Evolutionary conservation across 2,113 vertebrate species (phyloP).

Genomic region (Nothobranchius furzeri): DNA sequence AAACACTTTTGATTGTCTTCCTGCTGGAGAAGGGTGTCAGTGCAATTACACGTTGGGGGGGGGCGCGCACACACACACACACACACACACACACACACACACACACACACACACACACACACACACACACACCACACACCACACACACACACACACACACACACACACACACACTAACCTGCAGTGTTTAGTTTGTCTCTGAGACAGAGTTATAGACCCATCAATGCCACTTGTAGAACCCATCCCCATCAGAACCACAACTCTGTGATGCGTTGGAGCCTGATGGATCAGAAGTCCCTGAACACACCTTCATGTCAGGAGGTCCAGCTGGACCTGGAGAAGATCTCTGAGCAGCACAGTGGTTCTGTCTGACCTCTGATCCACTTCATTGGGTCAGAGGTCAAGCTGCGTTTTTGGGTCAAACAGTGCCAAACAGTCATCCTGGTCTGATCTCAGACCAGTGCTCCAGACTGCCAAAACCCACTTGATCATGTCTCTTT

Average conservation of each 20-base stretch:
- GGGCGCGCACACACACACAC: too few species aligned
- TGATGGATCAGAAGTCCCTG: background rate
- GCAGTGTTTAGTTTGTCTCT: too few species aligned
- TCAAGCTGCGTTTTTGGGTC: background rate
- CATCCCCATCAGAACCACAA: background rate
- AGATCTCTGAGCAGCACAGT: background rate
- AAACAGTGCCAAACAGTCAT: slow-evolving; percentile 72
- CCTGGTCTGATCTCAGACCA: slow-evolving; percentile 1
- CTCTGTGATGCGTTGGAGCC: background rate
- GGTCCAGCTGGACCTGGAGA: background rate
- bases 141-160: too few species aligned
- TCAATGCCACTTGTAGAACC: background rate
- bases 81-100: too few species aligned
- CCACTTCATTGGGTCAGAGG: slow-evolving; percentile 14
- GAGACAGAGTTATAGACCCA: too few species aligned
- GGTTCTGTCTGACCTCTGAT: background rate
- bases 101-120: too few species aligned
- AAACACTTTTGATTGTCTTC: too few species aligned
- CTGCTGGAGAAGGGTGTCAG: too few species aligned
- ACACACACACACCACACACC: too few species aligned
- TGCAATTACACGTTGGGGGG: too few species aligned
- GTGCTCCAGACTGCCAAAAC: slow-evolving; percentile 40
- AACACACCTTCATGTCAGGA: background rate
- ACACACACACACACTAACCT: too few species aligned
- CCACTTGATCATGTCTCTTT: slow-evolving; percentile 17